These are phyloP conservation scores for Drosophila silvestris DNA, from an alignment of 2,888 invertebrate species.

Conservation along the genomic window DNA sequence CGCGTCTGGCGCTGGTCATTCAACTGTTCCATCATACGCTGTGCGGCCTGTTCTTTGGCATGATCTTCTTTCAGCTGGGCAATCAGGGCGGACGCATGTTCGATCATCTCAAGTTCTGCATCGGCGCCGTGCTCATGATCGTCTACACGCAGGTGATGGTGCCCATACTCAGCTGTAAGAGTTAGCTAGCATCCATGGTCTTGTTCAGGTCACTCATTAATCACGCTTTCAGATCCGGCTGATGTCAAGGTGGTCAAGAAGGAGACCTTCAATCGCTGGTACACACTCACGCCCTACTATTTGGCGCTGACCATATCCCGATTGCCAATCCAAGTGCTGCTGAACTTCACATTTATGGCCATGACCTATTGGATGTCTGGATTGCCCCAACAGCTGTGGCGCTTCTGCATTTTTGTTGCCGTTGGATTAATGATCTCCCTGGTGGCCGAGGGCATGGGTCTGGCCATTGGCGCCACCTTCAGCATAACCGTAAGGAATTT, in stretches of 20 bases:
- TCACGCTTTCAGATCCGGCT: constrained; percentile 87
- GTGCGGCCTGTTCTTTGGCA: constrained; percentile 86
- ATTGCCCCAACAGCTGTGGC: constrained; percentile 88
- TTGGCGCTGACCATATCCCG: constrained; percentile 88
- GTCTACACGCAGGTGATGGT: constrained; percentile 90
- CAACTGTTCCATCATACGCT: constrained; percentile 88
- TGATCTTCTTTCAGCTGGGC: constrained; percentile 88
- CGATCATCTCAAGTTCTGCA: constrained; percentile 89
- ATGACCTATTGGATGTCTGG: constrained; percentile 89
- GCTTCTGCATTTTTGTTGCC: constrained; percentile 89
- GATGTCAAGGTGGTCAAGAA: constrained; percentile 90
- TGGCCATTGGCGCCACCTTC: constrained; percentile 91
- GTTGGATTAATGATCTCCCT: constrained; percentile 90
- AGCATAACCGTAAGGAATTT: constrained; percentile 88
- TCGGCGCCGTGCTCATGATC: constrained; percentile 89
- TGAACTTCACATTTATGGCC: constrained; percentile 88
- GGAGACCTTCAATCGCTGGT: constrained; percentile 90
- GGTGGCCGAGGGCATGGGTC: constrained; percentile 91
- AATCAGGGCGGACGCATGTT: constrained; percentile 89
- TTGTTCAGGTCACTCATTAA: background rate
- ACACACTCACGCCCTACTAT: constrained; percentile 88
- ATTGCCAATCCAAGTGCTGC: constrained; percentile 87
- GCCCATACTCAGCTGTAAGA: constrained; percentile 89
- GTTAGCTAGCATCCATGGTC: accelerated
- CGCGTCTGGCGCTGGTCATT: constrained; percentile 87